Base-by-base conservation (phyloP, 2,888 invertebrate genomes). In the Hylaea fasciaria region DNA sequence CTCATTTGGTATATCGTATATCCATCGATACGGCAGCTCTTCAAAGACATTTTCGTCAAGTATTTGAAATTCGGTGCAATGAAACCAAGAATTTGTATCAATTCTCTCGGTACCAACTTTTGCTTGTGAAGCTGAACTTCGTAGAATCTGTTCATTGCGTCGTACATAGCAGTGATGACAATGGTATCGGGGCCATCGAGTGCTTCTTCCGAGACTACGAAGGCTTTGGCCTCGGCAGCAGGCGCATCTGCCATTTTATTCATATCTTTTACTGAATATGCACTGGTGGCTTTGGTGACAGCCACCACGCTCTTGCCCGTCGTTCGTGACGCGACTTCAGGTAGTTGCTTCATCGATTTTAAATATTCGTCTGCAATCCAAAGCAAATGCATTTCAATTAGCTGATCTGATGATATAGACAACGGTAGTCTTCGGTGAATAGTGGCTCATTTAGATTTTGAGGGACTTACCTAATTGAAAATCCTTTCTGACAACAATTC, bases 1-100 rank as follows among this genome's bases (percentile, higher is more conserved):
- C 65, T 68, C 28, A 88, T 62, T 64, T 87, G 83, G 43, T 81
- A 62, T 28, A 86, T 70, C 2, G 70, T 74, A 56, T 75, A 76
- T 40, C 64, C 70, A 45, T 81, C 65, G 2, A 86, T 75, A 2
- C 43, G 35, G 51, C 82, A 77, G 39, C 65, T 72, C 9, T 63
- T 72, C 1, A 86, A 69, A 0, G 73, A 70, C 11, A 88, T 62
- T 57, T 77, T 83, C 2, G 58, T 66, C 10, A 87, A 51, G 3
- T 73, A 58, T 11, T 54, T 58, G 41, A 71, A 79, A 22, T 64
- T 71, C 1, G 79, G 79, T 5, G 73, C 58, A 45, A 82, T 60
- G 12, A 78, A 46, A 8, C 71, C 65, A 0, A 87, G 65, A 9
- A 81, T 55, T 69, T 82, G 76, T 55, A 87, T 74, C 0, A 85